Percentiles rank a stretch among this genome's conserved stretches.
These are phyloP conservation scores for Drosophila sordidula DNA, from an alignment of 2,888 invertebrate species.

Conservation along the genomic window DNA sequence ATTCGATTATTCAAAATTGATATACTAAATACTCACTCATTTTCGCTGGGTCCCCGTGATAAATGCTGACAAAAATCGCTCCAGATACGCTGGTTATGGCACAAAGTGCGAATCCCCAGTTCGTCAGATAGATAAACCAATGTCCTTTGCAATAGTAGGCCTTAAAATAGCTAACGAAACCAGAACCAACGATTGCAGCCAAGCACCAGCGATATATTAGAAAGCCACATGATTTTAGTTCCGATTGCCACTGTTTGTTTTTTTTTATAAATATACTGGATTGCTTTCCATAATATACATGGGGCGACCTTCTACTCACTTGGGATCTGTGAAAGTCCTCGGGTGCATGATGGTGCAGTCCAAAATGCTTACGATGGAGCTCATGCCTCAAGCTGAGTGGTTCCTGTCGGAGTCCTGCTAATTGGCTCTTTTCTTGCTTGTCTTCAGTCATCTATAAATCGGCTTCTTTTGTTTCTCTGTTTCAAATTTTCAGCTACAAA, in stretches of 20 bases:
- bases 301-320: slow-evolving; percentile 14
- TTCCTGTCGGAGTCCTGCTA: slow-evolving; percentile 22
- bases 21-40: slow-evolving; percentile 36
- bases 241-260: slow-evolving; percentile 51
- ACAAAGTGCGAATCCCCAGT: slow-evolving; percentile 49
- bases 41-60: slow-evolving; percentile 11
- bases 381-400: slow-evolving; percentile 41
- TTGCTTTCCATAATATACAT: no score
- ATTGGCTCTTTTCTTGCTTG: neutral
- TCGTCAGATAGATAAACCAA: slow-evolving; percentile 49
- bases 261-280: neutral
- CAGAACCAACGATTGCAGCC: slow-evolving; percentile 28
- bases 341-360: slow-evolving; percentile 30
- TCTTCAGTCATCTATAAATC: slow-evolving; percentile 8
- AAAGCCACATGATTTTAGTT: slow-evolving; percentile 21
- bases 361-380: neutral
- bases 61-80: slow-evolving; percentile 30
- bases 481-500: neutral
- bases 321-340: slow-evolving; percentile 56
- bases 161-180: neutral
- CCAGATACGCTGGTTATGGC: slow-evolving; percentile 27
- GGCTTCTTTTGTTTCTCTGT: neutral
- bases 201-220: slow-evolving; percentile 55
- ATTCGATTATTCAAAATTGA: no score
- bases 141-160: slow-evolving; percentile 9